These are phyloP conservation scores for Megathymus violae DNA, from an alignment of 1,140 invertebrate species.

Conservation along the genomic window DNA sequence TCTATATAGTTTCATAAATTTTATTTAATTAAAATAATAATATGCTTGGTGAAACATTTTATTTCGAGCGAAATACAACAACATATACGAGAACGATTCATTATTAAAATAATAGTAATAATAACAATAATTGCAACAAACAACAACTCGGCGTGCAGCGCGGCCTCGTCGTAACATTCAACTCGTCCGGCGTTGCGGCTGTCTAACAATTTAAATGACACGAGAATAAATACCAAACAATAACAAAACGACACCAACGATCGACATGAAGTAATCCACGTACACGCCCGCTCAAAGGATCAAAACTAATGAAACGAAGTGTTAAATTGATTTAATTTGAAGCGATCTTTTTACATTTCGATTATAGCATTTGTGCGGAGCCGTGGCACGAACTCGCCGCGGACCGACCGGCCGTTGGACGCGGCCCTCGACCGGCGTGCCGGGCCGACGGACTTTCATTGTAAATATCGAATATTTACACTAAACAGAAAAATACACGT, in stretches of 20 bases:
- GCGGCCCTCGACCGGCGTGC: too few species aligned
- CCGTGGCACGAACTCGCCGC: too few species aligned
- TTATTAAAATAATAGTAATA: slow-evolving; percentile 41
- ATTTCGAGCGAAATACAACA: slow-evolving; percentile 53
- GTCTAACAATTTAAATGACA: slow-evolving; percentile 9
- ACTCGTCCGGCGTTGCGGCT: too few species aligned
- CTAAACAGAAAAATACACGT: slow-evolving; percentile 36
- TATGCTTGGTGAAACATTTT: slow-evolving; percentile 5
- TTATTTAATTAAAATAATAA: not conserved
- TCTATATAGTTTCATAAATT: not conserved
- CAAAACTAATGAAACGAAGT: too few species aligned
- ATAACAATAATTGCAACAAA: slow-evolving; percentile 47
- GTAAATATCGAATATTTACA: slow-evolving; percentile 47
- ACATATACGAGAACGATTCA: slow-evolving; percentile 40
- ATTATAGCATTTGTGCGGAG: too few species aligned
- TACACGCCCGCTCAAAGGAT: too few species aligned
- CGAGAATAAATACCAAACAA: slow-evolving; percentile 1
- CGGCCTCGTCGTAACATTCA: too few species aligned
- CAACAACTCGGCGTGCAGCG: too few species aligned
- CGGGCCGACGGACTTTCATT: too few species aligned
- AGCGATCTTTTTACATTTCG: too few species aligned
- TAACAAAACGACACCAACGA: not conserved
- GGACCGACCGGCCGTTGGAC: too few species aligned
- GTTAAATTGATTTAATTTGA: too few species aligned
- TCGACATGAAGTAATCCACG: not conserved